Evolutionary conservation across 2,113 vertebrate genomes (phyloP).

Genomic region (Alaudala cheleensis): DNA sequence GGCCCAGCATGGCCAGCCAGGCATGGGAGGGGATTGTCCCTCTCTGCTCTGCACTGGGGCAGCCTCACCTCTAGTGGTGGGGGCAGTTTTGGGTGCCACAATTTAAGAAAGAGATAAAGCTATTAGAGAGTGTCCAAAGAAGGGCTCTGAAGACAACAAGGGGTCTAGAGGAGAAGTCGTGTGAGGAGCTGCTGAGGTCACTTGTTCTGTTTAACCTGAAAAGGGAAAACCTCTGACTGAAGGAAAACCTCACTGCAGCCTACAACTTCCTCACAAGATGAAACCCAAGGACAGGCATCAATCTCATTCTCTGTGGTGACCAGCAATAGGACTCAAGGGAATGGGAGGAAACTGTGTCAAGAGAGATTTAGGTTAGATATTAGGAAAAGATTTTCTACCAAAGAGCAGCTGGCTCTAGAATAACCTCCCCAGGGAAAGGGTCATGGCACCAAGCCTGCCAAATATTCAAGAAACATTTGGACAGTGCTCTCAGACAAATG

Average conservation of each 20-base stretch:
- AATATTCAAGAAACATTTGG: background rate
- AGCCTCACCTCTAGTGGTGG: fast-evolving
- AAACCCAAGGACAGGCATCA: background rate
- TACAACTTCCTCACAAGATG: background rate
- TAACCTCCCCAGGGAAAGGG: background rate
- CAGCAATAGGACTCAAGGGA: background rate
- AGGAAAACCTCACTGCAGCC: background rate
- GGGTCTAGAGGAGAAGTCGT: fast-evolving
- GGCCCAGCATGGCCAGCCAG: fast-evolving
- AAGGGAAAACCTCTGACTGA: background rate
- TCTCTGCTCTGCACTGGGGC: fast-evolving
- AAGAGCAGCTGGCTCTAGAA: background rate
- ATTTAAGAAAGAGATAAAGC: no score
- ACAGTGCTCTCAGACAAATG: background rate
- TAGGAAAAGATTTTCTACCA: background rate
- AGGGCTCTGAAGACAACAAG: background rate
- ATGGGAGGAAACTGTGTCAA: background rate
- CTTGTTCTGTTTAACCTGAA: background rate
- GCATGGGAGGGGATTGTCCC: background rate
- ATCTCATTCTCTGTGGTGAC: background rate
- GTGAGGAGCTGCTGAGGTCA: background rate
- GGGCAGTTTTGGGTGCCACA: background rate
- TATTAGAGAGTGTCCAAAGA: background rate
- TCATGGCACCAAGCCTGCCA: background rate
- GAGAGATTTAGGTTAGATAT: background rate